Conservation (phyloP, 2,888 invertebrate species). For the Phytoseiulus persimilis region DNA sequence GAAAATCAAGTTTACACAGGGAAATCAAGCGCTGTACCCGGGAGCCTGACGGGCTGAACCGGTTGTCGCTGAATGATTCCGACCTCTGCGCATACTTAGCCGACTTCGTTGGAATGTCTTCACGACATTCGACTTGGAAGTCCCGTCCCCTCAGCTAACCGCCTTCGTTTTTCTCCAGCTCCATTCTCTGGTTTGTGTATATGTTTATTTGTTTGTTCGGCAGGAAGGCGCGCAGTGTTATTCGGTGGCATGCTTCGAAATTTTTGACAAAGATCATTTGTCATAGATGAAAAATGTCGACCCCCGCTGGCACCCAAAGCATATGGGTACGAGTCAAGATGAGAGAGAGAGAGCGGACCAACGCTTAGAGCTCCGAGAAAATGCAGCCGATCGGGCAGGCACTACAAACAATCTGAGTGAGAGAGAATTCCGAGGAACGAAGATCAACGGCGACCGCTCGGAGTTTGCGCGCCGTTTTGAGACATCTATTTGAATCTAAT, state of each 20-base stretch:
- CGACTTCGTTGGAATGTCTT: no score
- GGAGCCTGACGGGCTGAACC: no score
- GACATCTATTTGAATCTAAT: background rate
- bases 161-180: background rate
- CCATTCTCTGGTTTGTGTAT: background rate
- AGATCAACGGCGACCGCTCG: background rate
- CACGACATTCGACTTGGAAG: no score
- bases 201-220: background rate
- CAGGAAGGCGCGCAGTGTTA: background rate
- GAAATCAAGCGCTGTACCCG: no score
- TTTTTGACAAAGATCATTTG: background rate
- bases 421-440: background rate
- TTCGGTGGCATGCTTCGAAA: background rate
- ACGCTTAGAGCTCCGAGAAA: background rate
- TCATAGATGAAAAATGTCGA: background rate
- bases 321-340: background rate
- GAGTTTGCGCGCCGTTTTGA: background rate
- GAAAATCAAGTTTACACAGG: no score
- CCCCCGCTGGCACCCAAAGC: background rate
- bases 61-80: no score
- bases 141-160: background rate
- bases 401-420: background rate
- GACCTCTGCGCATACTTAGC: no score
- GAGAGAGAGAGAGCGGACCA: background rate
- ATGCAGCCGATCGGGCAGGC: background rate